Evolutionary conservation across 2,888 invertebrate genomes (phyloP), one percentile per base, ranked within the genome.

Genomic region (Malachius bipustulatus): DNA sequence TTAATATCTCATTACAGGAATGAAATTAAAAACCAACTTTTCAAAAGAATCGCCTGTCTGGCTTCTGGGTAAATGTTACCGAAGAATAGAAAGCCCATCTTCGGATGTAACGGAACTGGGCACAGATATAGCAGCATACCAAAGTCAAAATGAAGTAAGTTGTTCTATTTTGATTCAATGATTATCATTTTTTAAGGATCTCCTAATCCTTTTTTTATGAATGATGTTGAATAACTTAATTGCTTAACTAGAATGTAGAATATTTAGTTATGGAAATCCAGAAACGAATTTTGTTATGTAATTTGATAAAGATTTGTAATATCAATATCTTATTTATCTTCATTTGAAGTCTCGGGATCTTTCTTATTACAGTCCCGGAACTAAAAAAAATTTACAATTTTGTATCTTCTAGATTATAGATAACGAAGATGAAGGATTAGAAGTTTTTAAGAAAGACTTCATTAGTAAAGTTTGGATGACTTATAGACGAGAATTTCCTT

Each of bases 1-100:
- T n/a, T n/a, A n/a, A n/a, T n/a, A n/a, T n/a, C n/a, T 26, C 36
- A 14, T 34, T 39, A 29, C 37, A 56, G 56, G 57, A 8, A 54
- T 56, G 56, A 88, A 88, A 63, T 64, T 84, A 43, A 74, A 76
- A 47, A 75, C 80, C 2, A 76, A 73, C 49, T 79, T 82, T 50
- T 85, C 83, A 1, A 83, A 82, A 63, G 87, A 88, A 64, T 83
- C 83, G 43, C 87, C 89, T 0, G 84, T 90, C 3, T 89, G 84
- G 80, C 60, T 90, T 14, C 63, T 90, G 15, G 90, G 90, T 1
- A 70, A 77, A 37, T 83, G 82, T 55, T 90, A 90, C 55, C 71
- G 81, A 11, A 82, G 81, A 52, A 45, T 56, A 16, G 60, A 61
- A 38, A 52, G 54, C 36, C 54, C 57, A 14, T 48, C 66, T 34